phyloP scores from a whole-genome alignment of 2,797 vertebrate genomes.

The Echeneis naucrates region DNA sequence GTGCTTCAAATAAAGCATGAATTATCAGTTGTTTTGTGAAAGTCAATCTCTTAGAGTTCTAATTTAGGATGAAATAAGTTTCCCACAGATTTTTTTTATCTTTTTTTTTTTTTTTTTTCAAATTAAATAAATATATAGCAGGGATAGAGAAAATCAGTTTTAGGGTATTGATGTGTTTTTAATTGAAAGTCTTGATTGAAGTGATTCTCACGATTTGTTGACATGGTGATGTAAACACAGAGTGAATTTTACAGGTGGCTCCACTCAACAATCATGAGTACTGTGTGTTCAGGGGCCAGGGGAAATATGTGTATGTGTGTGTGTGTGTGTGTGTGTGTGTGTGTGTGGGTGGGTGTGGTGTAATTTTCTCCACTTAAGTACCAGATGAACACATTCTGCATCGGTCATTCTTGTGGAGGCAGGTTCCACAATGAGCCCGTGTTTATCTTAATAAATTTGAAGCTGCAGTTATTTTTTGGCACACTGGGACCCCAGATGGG shows the following conservation, averaged over 20 bases:
- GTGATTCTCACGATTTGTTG: slow-evolving; percentile 14
- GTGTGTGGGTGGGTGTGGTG: too few species aligned
- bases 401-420: slow-evolving; percentile 30
- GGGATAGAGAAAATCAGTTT: slow-evolving; percentile 6
- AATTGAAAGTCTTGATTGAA: slow-evolving; percentile 10
- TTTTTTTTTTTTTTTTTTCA: background rate
- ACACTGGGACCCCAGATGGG: slow-evolving; percentile 67
- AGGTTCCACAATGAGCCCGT: slow-evolving; percentile 67
- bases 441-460: slow-evolving; percentile 67
- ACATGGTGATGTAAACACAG: slow-evolving; percentile 23
- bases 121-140: background rate
- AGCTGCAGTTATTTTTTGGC: slow-evolving; percentile 64
- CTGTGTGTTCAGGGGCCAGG: background rate
- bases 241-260: slow-evolving; percentile 9
- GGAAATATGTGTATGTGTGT: too few species aligned
- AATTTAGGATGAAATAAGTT: background rate
- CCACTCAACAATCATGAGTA: slow-evolving; percentile 9
- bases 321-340: too few species aligned
- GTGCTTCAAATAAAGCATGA: background rate
- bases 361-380: background rate
- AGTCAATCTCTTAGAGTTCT: slow-evolving; percentile 11
- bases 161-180: slow-evolving; percentile 5
- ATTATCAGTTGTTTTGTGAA: slow-evolving; percentile 12
- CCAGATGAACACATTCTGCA: slow-evolving; percentile 32
- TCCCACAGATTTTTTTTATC: background rate